These are phyloP conservation scores for Polyploca ridens DNA, from an alignment of 2,888 invertebrate genomes.

Conservation along the genomic window DNA sequence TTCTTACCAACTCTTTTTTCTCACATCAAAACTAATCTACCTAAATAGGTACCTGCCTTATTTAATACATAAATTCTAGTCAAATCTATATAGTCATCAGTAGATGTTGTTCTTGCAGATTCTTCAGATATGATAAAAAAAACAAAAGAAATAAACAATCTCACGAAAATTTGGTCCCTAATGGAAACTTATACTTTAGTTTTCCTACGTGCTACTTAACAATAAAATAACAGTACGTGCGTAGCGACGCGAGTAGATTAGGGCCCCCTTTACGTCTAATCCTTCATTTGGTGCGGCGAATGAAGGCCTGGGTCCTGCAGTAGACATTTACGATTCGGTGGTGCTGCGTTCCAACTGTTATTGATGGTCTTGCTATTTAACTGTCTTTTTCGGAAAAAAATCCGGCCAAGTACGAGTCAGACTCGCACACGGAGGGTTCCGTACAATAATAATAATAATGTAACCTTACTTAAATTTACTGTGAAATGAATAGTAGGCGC, in stretches of 20 bases:
- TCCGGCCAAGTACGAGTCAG: too few relatives aligned
- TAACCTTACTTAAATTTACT: too few relatives aligned
- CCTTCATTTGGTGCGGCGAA: slow-evolving; percentile 18
- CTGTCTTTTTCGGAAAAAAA: too few relatives aligned
- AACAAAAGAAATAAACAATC: background rate
- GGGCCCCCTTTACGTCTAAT: slow-evolving; percentile 14
- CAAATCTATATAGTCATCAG: too few relatives aligned
- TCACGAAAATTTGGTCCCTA: background rate
- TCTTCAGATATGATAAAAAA: too few relatives aligned
- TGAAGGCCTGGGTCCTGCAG: background rate
- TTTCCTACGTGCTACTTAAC: slow-evolving; percentile 2
- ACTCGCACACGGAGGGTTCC: too few relatives aligned
- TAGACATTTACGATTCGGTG: background rate
- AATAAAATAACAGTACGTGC: background rate
- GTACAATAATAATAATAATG: too few relatives aligned
- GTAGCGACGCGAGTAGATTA: slow-evolving; percentile 16
- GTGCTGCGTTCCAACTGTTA: background rate
- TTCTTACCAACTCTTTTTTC: background rate
- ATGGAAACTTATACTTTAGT: background rate
- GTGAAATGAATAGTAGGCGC: too few relatives aligned
- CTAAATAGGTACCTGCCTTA: too few relatives aligned
- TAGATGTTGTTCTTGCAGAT: too few relatives aligned
- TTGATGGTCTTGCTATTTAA: background rate
- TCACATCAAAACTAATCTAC: too few relatives aligned
- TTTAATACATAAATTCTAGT: too few relatives aligned